Base-by-base conservation (phyloP, 2,797 vertebrate genomes). In the Sebastolobus alascanus region DNA sequence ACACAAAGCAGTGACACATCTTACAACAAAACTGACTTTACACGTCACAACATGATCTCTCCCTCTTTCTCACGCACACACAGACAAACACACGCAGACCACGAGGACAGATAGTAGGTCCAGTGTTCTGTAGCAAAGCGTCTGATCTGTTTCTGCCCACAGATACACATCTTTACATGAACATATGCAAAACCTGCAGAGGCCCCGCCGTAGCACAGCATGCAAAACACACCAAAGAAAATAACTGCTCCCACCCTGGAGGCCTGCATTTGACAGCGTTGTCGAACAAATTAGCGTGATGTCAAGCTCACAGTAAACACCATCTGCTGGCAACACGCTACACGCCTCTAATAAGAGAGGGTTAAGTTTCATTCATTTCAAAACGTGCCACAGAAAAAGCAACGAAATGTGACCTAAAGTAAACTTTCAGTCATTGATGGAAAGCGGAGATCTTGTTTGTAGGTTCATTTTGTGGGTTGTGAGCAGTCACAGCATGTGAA, bases 181-280 rank as follows among this genome's bases (percentile, higher is more conserved):
- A 73, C 77, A 88, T 86, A 93, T 93, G 93, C 93, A 94, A 94
- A 93, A 87, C 75, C 79, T 71, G n/a, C 29, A 56, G 82, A 76
- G 8, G 66, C 56, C 22, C 33, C 1, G 43, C 56, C 55, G 40
- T 69, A 79, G 52, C 64, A 55, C 66, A 22, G 27, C 75, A 93
- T 90, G 92, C 91, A 93, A 93, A 93, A 76, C 84, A 79, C 76
- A 74, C 22, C 22, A 31, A 52, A 54, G 70, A 74, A 84, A 84
- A 79, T 20, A 88, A 70, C 66, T 27, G 64, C 77, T 80, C 13
- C 25, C 35, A 13, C 52, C 68, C 55, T 6, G 0, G 25, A 56
- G 81, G 75, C 54, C 64, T 4, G 40, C 33, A 52, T 83, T 69
- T 46, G 10, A 72, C 78, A 69, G 52, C 8, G 4, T 33, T 68